Evolutionary conservation across 2,888 invertebrate genomes (phyloP).

Genomic region (Ganaspis brasiliensis): DNA sequence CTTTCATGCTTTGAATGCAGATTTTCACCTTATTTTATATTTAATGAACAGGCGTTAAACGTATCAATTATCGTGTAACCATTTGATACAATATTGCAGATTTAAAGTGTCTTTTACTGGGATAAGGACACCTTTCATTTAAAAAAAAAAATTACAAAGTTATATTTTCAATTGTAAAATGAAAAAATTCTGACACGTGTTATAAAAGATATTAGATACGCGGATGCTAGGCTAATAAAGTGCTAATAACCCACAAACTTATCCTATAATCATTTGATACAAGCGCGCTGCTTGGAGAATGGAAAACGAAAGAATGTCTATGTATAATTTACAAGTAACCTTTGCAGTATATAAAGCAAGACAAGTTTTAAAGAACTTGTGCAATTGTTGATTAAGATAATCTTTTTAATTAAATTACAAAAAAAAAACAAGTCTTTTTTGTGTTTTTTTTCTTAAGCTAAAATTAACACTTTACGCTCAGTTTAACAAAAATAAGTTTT

Average conservation of each 20-base stretch:
- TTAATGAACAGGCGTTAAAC: too few species aligned
- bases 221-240: not conserved
- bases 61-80: too few species aligned
- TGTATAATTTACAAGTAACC: conserved; percentile 5
- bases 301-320: conserved; percentile 12
- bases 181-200: not conserved
- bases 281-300: conserved; percentile 24
- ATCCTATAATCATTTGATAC: conserved; percentile 17
- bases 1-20: too few species aligned
- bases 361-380: not conserved
- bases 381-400: not conserved
- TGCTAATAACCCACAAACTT: conserved; percentile 1
- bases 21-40: too few species aligned
- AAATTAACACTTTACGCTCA: not conserved
- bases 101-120: too few species aligned
- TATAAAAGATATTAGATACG: not conserved
- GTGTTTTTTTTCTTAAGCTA: not conserved
- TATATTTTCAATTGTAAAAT: too few species aligned
- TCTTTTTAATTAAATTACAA: not conserved
- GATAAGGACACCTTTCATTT: too few species aligned
- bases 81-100: too few species aligned
- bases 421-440: not conserved
- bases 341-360: not conserved
- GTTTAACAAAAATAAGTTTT: not conserved
- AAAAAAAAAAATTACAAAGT: not conserved